These are phyloP conservation scores for Temnothorax unifasciatus DNA, from an alignment of 2,888 invertebrate species.

Conservation along the genomic window DNA sequence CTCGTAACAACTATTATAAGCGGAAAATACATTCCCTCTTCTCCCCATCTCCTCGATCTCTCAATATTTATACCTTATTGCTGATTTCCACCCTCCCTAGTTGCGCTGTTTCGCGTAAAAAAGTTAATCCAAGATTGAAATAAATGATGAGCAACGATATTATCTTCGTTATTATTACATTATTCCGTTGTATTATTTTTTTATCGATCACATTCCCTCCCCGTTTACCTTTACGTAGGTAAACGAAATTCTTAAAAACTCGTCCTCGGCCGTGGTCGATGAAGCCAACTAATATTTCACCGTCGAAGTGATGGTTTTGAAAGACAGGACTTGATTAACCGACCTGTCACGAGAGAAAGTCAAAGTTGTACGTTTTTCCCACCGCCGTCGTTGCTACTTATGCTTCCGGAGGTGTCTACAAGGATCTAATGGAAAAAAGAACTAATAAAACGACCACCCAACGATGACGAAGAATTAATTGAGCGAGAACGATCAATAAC, in stretches of 20 bases:
- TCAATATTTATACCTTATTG: neutral
- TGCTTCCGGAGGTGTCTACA: slow-evolving; percentile 40
- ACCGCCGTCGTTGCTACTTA: slow-evolving; percentile 26
- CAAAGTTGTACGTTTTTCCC: slow-evolving; percentile 31
- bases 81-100: no score
- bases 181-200: slow-evolving; percentile 26
- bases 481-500: slow-evolving; percentile 40
- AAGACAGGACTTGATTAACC: slow-evolving; percentile 52
- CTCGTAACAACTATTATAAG: neutral
- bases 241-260: slow-evolving; percentile 40
- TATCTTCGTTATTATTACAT: neutral
- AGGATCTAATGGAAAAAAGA: slow-evolving; percentile 37
- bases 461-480: slow-evolving; percentile 34
- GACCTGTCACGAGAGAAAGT: slow-evolving; percentile 47
- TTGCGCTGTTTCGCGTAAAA: neutral
- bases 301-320: slow-evolving; percentile 41
- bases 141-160: neutral
- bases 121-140: slow-evolving; percentile 17
- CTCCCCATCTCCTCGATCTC: no score
- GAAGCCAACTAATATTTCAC: slow-evolving; percentile 51
- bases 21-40: neutral
- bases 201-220: slow-evolving; percentile 1
- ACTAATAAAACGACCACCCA: slow-evolving; percentile 5
- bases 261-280: slow-evolving; percentile 28
- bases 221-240: neutral